A percentile compares a stretch with the other conserved stretches of the same genome.
Conservation (phyloP, 2,797 vertebrate genomes). For the Hephaestus fuliginosus region DNA sequence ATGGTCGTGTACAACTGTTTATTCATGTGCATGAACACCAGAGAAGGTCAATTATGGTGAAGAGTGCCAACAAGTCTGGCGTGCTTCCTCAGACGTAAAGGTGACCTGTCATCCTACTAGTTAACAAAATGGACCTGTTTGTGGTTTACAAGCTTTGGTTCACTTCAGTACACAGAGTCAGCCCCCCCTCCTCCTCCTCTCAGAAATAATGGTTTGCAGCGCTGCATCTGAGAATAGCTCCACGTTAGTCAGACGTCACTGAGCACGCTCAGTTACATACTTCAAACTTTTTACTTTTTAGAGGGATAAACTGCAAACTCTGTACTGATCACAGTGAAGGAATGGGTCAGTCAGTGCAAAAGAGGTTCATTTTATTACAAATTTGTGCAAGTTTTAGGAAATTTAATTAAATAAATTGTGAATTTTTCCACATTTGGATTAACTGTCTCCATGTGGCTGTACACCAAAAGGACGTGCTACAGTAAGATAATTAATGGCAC, state of each 20-base stretch:
- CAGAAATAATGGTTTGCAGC: neutral
- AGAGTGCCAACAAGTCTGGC: neutral
- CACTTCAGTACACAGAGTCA: neutral
- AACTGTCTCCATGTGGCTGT: neutral
- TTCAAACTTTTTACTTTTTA: neutral
- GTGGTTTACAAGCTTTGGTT: neutral
- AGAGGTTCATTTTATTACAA: too few relatives aligned
- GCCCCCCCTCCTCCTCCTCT: neutral
- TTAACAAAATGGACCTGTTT: conserved; percentile 17
- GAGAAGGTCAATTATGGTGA: conserved; percentile 40
- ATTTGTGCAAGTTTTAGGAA: too few relatives aligned
- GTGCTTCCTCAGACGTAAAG: conserved; percentile 28
- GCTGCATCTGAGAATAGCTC: neutral
- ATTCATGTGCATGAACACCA: conserved; percentile 31
- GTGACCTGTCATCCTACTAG: conserved; percentile 39
- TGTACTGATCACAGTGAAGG: neutral
- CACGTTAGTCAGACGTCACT: neutral
- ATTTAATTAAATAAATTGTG: neutral
- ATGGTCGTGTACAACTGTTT: conserved; percentile 30
- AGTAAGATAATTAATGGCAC: neutral
- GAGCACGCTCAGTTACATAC: neutral
- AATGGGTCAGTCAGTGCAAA: too few relatives aligned
- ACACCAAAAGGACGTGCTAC: neutral
- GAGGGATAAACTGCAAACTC: neutral
- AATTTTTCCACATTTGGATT: neutral